Conservation (phyloP, 2,113 vertebrate genomes). For the Limnothrissa miodon region DNA sequence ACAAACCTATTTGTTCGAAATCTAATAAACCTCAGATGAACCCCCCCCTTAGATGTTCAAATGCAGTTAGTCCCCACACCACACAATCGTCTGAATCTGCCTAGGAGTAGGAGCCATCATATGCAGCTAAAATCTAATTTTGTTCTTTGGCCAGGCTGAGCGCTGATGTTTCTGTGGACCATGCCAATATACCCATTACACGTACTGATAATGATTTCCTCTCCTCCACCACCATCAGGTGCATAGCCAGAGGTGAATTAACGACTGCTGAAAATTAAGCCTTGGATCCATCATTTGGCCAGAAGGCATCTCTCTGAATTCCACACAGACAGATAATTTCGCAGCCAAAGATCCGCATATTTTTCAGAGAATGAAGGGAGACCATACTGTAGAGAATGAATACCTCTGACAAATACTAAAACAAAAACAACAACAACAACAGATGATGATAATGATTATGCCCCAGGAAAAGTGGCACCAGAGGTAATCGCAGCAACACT, state of each 20-base stretch:
- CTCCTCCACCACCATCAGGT: neutral
- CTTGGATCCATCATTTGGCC: neutral
- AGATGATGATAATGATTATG: slow-evolving; percentile 30
- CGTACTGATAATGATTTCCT: neutral
- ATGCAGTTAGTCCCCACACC: neutral
- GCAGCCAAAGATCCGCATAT: neutral
- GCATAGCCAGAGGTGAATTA: neutral
- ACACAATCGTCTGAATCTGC: neutral
- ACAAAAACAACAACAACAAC: slow-evolving; percentile 36
- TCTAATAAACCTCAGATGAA: neutral
- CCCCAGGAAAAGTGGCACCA: slow-evolving; percentile 35
- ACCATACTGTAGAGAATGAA: no score
- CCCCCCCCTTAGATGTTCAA: neutral
- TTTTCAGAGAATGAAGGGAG: no score
- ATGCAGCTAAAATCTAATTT: neutral
- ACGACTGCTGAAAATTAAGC: neutral
- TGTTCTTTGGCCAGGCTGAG: neutral
- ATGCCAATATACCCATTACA: slow-evolving; percentile 4
- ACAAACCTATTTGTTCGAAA: neutral
- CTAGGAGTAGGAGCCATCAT: neutral
- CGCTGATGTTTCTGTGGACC: neutral
- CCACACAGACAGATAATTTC: neutral
- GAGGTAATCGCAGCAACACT: slow-evolving; percentile 53
- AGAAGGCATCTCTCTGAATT: neutral
- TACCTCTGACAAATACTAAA: neutral